Evolutionary conservation across 2,888 invertebrate genomes (phyloP), one percentile per base, ranked within the genome.

Genomic region (Latheticus oryzae): DNA sequence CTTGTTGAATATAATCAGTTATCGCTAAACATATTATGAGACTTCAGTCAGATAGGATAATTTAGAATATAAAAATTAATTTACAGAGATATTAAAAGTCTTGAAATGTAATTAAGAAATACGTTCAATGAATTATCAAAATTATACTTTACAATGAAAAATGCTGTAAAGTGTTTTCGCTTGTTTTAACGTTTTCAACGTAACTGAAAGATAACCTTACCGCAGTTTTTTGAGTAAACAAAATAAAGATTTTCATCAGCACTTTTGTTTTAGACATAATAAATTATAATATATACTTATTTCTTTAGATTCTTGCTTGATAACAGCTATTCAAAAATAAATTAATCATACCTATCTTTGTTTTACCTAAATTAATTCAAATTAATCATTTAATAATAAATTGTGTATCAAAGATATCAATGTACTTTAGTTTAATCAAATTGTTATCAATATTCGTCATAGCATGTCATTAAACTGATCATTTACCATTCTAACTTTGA

Each of bases 101-200:
- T 61, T 63, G 58, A 60, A 54, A 55, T 53, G 60, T 63, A 61
- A 60, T 61, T 61, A 59, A 60, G 54, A 58, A 63, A 63, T 63
- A 61, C 61, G 63, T 61, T 63, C 61, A 61, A 63, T 63, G 61
- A 63, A 63, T 63, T 63, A 63, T 61, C 54, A 61, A 59, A 59
- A 61, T 61, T 63, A 63, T 61, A 61, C 59, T 59, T 42, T 47
- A 56, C 62, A 58, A 58, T 63, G 62, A 63, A 61, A 63, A 63
- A 63, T 63, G 47, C 50, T 51, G 56, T 58, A 58, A 60, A 58
- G 58, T 60, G 57, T 58, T 63, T 58, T 60, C 50, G 58, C 58
- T n/a, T n/a, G 53, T 61, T 63, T 63, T 60, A 63, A 58, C 58
- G 60, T 61, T 43, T 53, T 50, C 47, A 62, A 60, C 62, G 52